A percentile compares a stretch with the other conserved stretches of the same genome.
Evolutionary conservation across 2,113 vertebrate genomes (phyloP).

Genomic region (Sialia sialis): DNA sequence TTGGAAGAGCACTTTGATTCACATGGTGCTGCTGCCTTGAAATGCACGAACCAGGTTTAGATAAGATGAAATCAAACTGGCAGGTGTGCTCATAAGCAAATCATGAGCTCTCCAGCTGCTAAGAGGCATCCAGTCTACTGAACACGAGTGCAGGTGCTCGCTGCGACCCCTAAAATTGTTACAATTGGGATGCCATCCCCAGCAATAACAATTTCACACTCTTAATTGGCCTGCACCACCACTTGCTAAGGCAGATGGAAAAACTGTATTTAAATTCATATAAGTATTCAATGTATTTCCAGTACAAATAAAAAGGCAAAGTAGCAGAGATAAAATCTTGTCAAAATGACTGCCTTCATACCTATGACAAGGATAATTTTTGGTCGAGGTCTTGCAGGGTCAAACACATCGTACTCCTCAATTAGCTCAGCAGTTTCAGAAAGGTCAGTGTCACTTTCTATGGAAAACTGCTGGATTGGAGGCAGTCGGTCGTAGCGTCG

Average conservation of each 20-base stretch:
- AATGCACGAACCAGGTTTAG: neutral
- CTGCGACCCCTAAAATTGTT: neutral
- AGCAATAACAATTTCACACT: neutral
- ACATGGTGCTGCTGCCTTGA: neutral
- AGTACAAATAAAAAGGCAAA: neutral
- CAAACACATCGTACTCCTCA: slow-evolving; percentile 97
- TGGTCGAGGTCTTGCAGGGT: slow-evolving; percentile 87
- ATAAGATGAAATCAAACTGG: neutral
- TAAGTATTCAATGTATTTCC: neutral
- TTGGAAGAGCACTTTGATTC: neutral
- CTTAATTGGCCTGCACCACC: neutral
- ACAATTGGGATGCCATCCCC: neutral
- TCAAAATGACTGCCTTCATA: slow-evolving; percentile 56
- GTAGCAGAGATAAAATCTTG: neutral
- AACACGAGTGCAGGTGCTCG: neutral
- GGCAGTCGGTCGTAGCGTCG: slow-evolving; percentile 94
- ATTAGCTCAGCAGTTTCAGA: slow-evolving; percentile 97
- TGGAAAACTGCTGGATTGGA: slow-evolving; percentile 97
- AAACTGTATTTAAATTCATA: neutral
- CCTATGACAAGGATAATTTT: slow-evolving; percentile 97
- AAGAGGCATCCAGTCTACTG: neutral
- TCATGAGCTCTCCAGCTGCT: neutral
- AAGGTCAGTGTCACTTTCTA: slow-evolving; percentile 96
- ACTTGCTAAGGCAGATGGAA: neutral
- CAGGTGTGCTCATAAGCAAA: neutral